A percentile compares a stretch with the other conserved stretches of the same genome.
These are phyloP conservation scores for Rhinichthys osculus DNA, from an alignment of 2,797 vertebrate species.

Conservation along the genomic window DNA sequence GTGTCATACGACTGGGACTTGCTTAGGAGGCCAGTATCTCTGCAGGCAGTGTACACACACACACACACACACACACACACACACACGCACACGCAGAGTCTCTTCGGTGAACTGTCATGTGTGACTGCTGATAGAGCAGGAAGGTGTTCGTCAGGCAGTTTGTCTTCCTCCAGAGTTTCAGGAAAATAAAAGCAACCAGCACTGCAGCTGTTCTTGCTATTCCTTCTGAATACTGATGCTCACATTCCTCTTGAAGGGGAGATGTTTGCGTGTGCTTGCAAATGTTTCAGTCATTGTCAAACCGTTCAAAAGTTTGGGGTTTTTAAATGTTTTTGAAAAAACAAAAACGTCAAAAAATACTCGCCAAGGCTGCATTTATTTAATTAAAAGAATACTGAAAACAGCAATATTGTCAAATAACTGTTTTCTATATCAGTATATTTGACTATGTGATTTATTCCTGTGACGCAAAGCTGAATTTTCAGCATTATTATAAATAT, in stretches of 20 bases:
- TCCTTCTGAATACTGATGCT: slow-evolving; percentile 2
- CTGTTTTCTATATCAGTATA: neutral
- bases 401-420: neutral
- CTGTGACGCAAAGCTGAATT: neutral
- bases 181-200: slow-evolving; percentile 13
- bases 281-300: neutral
- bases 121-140: slow-evolving; percentile 30
- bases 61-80: neutral
- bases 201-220: neutral
- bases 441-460: neutral
- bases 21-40: slow-evolving; percentile 3
- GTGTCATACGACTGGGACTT: neutral
- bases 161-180: slow-evolving; percentile 20
- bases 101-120: slow-evolving; percentile 9
- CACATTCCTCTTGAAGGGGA: neutral
- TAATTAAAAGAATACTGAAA: neutral
- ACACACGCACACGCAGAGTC: neutral
- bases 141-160: slow-evolving; percentile 16
- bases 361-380: neutral
- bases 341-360: too few species aligned
- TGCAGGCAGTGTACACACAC: neutral
- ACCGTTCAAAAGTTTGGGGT: neutral
- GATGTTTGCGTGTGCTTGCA: neutral
- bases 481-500: neutral
- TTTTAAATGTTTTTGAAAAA: neutral